Conservation (phyloP, 2,797 vertebrate genomes). For the Chiloscyllium punctatum region DNA sequence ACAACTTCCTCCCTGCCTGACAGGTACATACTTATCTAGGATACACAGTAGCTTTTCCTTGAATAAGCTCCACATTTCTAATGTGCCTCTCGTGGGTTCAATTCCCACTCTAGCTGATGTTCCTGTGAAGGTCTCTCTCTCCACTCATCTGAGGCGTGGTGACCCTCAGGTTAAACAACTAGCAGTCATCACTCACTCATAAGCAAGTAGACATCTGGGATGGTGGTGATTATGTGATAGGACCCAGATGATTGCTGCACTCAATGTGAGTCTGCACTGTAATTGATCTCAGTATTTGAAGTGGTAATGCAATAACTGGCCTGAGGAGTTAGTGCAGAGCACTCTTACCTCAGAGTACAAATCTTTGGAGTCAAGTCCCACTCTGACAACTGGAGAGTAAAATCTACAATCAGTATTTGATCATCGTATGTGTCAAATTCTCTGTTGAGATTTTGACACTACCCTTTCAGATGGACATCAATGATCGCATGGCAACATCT, state of each 20-base stretch:
- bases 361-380: background rate
- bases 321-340: background rate
- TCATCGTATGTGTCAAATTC: background rate
- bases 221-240: no score
- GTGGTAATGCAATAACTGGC: background rate
- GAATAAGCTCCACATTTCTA: no score
- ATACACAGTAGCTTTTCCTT: no score
- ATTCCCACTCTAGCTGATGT: no score
- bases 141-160: no score
- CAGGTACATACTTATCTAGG: no score
- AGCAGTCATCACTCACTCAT: no score
- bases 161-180: no score
- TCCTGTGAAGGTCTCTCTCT: no score
- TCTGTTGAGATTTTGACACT: background rate
- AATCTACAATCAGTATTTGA: background rate
- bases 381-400: background rate
- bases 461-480: background rate
- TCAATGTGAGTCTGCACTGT: background rate
- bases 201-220: no score
- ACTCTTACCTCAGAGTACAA: background rate
- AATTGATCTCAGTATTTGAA: background rate
- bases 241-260: background rate
- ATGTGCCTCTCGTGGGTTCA: no score
- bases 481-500: background rate
- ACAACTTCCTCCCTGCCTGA: no score